A percentile compares a stretch with the other conserved stretches of the same genome.
Evolutionary conservation across 2,888 invertebrate species (phyloP).

Genomic region (Thysanoteuthis rhombus): DNA sequence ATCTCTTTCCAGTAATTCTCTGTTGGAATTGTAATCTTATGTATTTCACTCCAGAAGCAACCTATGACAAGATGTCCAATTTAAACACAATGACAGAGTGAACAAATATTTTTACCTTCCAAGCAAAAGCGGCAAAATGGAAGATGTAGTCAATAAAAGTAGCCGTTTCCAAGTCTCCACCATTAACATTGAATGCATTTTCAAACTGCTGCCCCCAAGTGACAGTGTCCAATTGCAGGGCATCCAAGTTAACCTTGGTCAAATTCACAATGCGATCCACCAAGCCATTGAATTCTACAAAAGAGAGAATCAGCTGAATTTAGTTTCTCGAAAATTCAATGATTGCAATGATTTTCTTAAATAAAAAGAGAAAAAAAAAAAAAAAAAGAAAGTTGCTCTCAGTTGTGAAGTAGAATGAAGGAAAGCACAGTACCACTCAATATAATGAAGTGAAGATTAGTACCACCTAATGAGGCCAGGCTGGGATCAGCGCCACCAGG

Average conservation of each 20-base stretch:
- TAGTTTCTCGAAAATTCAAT: neutral
- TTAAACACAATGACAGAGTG: neutral
- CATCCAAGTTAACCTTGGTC: constrained; percentile 72
- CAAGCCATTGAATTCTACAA: constrained; percentile 72
- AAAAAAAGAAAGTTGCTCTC: no score
- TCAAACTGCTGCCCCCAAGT: constrained; percentile 72
- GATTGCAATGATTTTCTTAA: no score
- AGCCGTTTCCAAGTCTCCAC: constrained; percentile 73
- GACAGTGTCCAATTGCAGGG: constrained; percentile 70
- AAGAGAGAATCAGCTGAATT: constrained; percentile 19
- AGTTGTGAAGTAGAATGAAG: no score
- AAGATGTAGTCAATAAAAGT: constrained; percentile 71
- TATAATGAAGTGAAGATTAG: no score
- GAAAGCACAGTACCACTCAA: no score
- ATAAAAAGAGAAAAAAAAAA: no score
- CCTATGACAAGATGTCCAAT: no score
- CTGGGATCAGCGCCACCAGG: no score
- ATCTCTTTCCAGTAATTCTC: neutral
- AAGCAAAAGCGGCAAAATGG: constrained; percentile 73
- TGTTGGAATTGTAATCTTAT: no score
- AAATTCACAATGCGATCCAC: constrained; percentile 71
- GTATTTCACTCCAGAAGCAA: no score
- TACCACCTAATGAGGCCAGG: no score
- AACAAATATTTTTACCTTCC: constrained; percentile 69
- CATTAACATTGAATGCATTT: constrained; percentile 73